Base-by-base conservation (phyloP, 1,140 invertebrate species). In the Orchesella cincta region DNA sequence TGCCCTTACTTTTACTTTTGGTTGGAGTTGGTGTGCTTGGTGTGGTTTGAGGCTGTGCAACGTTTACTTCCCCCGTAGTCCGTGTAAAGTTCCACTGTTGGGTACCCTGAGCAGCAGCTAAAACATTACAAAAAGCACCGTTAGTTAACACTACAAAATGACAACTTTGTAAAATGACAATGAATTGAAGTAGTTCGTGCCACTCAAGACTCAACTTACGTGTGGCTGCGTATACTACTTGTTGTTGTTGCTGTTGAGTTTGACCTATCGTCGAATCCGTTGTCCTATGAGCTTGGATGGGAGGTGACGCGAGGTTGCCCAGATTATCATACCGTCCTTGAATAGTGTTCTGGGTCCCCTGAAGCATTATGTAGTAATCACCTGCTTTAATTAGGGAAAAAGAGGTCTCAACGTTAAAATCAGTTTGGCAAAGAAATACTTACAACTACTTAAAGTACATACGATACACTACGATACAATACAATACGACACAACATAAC, bases 331-430 rank as follows among this genome's bases (percentile, higher is more conserved):
- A 78, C 51, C 76, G 71, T 73, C 67, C 70, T 29, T 36, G 29
- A 54, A 52, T 57, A 33, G 76, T 72, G 54, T 73, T 64, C 31
- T 78, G 76, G 76, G 72, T 70, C 31, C 71, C 73, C 67, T 78
- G 76, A 39, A 78, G 73, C 76, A 78, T 78, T 39, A 78, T 78
- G 72, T 78, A 78, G 34, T 78, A 78, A 74, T 78, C 76, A 74
- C 76, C 76, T 28, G 33, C 76, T 57, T n/a, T n/a, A n/a, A n/a
- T n/a, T n/a, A n/a, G n/a, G n/a, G 34, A 28, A 1, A 29, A 52
- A 29, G 33, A 39, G 72, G 12, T 39, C 16, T 46, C 5, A 57
- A 57, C 3, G 14, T 57, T 57, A 57, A 23, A 18, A 57, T 57
- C 54, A 26, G 12, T 57, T 23, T 18, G n/a, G 54, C 39, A 46